These are phyloP conservation scores for Microctenopoma steveboyesi DNA, from an alignment of 2,797 vertebrate species.

Conservation along the genomic window DNA sequence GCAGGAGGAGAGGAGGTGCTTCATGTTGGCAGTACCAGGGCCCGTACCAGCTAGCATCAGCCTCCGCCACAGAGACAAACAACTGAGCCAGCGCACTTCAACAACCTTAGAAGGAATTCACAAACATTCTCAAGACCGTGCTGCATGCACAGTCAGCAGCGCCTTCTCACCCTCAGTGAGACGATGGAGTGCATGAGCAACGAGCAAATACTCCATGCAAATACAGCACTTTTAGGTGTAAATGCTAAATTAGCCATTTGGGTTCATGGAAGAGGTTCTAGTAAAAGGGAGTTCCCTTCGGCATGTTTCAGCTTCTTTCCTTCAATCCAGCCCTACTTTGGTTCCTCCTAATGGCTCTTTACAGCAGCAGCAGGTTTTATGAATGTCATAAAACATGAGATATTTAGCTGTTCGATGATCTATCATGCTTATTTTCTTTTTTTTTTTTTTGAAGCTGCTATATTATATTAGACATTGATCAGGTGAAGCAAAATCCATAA, in stretches of 20 bases:
- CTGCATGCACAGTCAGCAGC: conserved; percentile 38
- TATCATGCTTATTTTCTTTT: no score
- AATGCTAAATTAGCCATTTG: not conserved
- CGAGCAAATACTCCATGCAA: not conserved
- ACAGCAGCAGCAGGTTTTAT: no score
- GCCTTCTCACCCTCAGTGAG: conserved; percentile 1
- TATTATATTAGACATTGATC: no score
- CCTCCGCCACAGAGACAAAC: conserved; percentile 79
- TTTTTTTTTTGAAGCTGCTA: no score
- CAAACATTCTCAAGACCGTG: conserved; percentile 28
- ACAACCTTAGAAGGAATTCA: conserved; percentile 23
- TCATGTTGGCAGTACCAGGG: conserved; percentile 80
- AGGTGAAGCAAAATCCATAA: not conserved
- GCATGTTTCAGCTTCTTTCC: not conserved
- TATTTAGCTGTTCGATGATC: no score
- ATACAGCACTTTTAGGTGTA: not conserved
- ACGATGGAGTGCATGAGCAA: not conserved
- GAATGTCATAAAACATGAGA: no score
- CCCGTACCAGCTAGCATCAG: conserved; percentile 88
- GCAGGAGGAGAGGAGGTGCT: conserved; percentile 69
- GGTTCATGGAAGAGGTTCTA: no score
- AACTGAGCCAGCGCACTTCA: conserved; percentile 61
- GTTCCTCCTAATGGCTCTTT: no score
- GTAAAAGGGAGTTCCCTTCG: no score
- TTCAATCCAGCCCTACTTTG: not conserved